These are phyloP conservation scores for Leptonema lineaticorne DNA, from an alignment of 1,140 invertebrate species.

Conservation along the genomic window DNA sequence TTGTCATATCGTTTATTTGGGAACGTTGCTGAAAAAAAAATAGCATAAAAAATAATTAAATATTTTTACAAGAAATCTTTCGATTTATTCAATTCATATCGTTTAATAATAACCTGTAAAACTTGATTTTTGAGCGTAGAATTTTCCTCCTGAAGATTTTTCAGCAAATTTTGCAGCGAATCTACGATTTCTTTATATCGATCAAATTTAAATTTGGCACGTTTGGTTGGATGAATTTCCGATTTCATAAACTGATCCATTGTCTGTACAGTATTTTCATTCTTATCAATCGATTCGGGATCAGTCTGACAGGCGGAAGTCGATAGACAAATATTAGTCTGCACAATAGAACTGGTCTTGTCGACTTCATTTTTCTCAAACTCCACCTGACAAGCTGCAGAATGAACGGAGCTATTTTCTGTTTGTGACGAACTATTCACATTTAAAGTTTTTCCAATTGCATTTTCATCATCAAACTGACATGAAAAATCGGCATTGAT, in stretches of 20 bases:
- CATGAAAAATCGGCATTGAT: background rate
- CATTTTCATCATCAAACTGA: background rate
- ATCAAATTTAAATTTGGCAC: too few relatives aligned
- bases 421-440: too few relatives aligned
- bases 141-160: slow-evolving; percentile 35
- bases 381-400: background rate
- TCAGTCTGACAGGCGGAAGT: too few relatives aligned
- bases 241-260: too few relatives aligned
- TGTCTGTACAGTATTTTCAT: too few relatives aligned
- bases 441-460: background rate
- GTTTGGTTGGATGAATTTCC: too few relatives aligned
- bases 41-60: background rate
- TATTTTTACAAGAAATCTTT: background rate
- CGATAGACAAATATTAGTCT: background rate
- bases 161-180: slow-evolving; percentile 26
- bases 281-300: too few relatives aligned
- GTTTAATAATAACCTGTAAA: slow-evolving; percentile 23
- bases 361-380: background rate
- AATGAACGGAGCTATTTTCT: background rate
- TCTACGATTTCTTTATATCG: background rate
- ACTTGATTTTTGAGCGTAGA: slow-evolving; percentile 30
- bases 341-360: too few relatives aligned
- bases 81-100: background rate
- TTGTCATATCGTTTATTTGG: slow-evolving; percentile 34
- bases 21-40: slow-evolving; percentile 35